These are phyloP conservation scores for Lypha dubia DNA, from an alignment of 2,888 invertebrate species.

Conservation along the genomic window DNA sequence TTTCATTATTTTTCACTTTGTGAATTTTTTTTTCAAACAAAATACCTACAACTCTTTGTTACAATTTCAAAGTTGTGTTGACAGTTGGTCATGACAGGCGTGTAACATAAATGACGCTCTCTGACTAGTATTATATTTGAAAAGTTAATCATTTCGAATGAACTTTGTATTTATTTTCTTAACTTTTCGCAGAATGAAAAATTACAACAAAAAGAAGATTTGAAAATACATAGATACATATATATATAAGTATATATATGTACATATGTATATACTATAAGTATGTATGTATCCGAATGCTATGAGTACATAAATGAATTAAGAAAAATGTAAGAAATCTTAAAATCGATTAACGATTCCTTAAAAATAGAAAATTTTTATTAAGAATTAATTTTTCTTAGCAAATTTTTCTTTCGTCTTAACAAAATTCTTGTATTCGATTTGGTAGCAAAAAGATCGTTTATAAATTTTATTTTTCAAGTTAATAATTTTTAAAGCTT, in stretches of 20 bases:
- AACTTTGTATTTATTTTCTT: constrained; percentile 29
- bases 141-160: constrained; percentile 64
- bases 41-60: constrained; percentile 66
- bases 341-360: not conserved
- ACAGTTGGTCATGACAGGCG: constrained; percentile 71
- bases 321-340: constrained; percentile 11
- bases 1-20: constrained; percentile 46
- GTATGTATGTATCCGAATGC: no score
- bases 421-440: no score
- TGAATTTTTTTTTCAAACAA: constrained; percentile 50
- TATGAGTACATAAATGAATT: no score
- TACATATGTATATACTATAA: not conserved
- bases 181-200: not conserved
- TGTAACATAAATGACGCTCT: constrained; percentile 67
- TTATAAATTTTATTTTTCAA: constrained; percentile 10
- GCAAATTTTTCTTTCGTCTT: no score
- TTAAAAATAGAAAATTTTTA: not conserved
- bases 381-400: not conserved
- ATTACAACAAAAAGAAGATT: not conserved
- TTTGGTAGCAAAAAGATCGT: not conserved
- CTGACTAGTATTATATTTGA: constrained; percentile 69
- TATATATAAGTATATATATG: not conserved
- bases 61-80: constrained; percentile 67
- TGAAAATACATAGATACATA: not conserved
- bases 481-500: not conserved